Evolutionary conservation across 1,140 invertebrate genomes (phyloP), one percentile per base, ranked within the genome.

Genomic region (Drosophila insularis): DNA sequence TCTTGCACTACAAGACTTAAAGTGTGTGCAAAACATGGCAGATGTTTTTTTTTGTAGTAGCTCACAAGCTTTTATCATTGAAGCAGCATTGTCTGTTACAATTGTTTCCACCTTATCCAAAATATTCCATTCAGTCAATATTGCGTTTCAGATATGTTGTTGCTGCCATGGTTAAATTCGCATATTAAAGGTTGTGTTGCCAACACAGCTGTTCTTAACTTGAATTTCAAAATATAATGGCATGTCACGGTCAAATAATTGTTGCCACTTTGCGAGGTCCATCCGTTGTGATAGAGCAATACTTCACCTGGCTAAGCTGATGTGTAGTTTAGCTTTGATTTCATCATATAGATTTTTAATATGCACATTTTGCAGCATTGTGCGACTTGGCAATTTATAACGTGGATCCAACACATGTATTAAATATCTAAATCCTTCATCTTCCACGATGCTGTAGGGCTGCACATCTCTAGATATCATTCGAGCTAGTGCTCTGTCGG

Each of bases 381-480:
- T 61, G 46, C 66, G 59, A 17, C 43, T 54, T 35, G 59, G 59
- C 67, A 68, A 63, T 17, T n/a, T 31, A 39, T 63, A 68, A 6
- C 67, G 50, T 14, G 59, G 43, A 54, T 68, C 59, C 35, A 68
- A 61, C 40, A 63, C 7, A 17, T 68, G 61, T 8, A 68, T 31
- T 10, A 63, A 63, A 17, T 35, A 19, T 11, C 61, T 50, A 55
- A 59, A 17, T 4, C 58, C 43, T 68, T 68, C 35, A 50, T 68
- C 66, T 10, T 68, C 66, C 56, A 68, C 59, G 50, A 68, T 62
- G 35, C 43, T 59, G 32, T 63, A 55, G 4, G 60, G 67, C 54
- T 69, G 46, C 8, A 68, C 54, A 54, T 68, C 67, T 19, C 37
- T 68, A 17, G 67, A 59, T 23, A 68, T 63, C 67, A 68, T 68